Conservation (phyloP, 2,888 invertebrate genomes). For the Tuberolachnus salignus region DNA sequence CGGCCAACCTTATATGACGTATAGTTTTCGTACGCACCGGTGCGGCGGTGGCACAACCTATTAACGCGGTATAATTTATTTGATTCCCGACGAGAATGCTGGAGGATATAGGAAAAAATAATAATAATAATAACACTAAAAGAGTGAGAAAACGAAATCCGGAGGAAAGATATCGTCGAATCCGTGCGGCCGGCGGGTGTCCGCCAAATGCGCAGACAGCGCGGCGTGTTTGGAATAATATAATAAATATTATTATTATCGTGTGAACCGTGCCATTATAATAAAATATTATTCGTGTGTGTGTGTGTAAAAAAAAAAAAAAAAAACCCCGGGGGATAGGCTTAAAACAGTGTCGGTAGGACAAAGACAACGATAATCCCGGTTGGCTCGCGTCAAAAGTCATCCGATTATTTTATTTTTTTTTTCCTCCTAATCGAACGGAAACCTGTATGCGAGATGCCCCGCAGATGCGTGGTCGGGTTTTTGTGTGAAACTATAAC, state of each 20-base stretch:
- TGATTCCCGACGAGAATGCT: neutral
- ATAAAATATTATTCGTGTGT: neutral
- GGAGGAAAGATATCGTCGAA: neutral
- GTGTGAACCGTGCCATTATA: neutral
- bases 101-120: neutral
- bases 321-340: no score
- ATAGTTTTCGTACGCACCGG: no score
- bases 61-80: neutral
- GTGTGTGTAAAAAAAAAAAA: neutral
- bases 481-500: no score
- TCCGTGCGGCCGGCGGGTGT: neutral
- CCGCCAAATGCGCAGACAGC: conserved; percentile 8
- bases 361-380: neutral
- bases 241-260: neutral
- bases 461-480: no score
- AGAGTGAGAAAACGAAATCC: neutral
- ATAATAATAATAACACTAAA: neutral
- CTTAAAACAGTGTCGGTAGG: neutral
- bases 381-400: no score
- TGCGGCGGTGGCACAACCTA: no score
- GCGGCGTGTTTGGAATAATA: conserved; percentile 27
- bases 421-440: no score
- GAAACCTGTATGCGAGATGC: no score
- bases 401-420: no score
- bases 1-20: no score